phyloP scores from a whole-genome alignment of 2,113 vertebrate species.

The Neomonachus schauinslandi region DNA sequence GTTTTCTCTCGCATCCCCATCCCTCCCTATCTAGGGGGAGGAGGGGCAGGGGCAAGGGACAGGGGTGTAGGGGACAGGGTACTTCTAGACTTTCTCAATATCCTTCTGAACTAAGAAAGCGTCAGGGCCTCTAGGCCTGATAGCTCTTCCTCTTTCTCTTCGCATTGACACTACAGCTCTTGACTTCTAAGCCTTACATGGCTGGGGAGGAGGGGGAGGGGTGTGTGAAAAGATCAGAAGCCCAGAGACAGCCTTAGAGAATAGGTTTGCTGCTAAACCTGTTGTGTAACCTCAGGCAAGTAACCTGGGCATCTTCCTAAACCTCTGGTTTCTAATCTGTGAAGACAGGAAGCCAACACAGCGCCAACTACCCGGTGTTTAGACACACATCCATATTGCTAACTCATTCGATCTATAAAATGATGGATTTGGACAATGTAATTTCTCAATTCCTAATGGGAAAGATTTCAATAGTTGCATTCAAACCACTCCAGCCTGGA shows the following conservation, averaged over 20 bases:
- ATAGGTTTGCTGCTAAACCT: not conserved
- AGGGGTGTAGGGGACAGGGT: too few species aligned
- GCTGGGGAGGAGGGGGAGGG: not conserved
- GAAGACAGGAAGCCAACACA: not conserved
- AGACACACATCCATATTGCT: not conserved
- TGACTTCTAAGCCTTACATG: not conserved
- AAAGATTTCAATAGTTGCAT: not conserved
- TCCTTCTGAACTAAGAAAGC: not conserved
- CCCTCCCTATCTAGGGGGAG: not conserved
- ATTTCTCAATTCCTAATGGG: not conserved
- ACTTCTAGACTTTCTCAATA: not conserved
- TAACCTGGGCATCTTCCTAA: not conserved
- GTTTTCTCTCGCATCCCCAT: not conserved
- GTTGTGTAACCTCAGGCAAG: not conserved
- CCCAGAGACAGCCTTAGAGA: not conserved
- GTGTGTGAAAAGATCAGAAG: not conserved
- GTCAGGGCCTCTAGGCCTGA: not conserved
- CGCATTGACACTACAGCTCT: not conserved
- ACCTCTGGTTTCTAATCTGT: not conserved
- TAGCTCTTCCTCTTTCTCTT: not conserved
- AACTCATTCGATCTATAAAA: not conserved
- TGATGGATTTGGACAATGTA: not conserved
- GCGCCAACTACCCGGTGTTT: fast-evolving
- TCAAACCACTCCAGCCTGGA: not conserved
- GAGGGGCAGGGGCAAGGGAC: not conserved